Evolutionary conservation across 92 coral and sea anemone species (phyloP), one percentile per base, ranked within the genome.

Genomic region (Hydrozoanthus gracilis): DNA sequence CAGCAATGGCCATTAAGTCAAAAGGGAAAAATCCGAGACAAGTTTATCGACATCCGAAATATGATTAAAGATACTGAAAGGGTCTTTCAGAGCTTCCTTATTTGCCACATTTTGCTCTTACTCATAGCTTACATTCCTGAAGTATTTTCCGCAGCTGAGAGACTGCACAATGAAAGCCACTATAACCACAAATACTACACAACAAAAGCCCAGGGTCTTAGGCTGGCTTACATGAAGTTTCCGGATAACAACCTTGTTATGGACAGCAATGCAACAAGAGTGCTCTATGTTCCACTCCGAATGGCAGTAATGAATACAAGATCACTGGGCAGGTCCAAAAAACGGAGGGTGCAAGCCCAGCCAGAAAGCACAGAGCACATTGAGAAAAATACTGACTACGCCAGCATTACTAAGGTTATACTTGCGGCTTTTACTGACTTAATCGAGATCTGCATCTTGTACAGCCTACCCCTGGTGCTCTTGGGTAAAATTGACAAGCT

Each of bases 401-500:
- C 8, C 5, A 88, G 88, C 50, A 86, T 91, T 3, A 51, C 62
- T 15, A 93, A 68, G 79, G 85, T 93, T 8, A n/a, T 58, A 7
- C 39, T 27, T 27, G 77, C 80, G 27, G 80, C 83, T 20, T 5
- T 89, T 39, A 83, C 52, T 11, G 92, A 82, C 72, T 44, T 89
- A 51, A 84, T 91, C 52, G 92, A 92, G 79, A 75, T 92, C 71
- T n/a, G 86, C 16, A 91, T 93, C 20, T 60, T 94, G 66, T 94
- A 90, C 91, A 90, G 91, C 89, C 90, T 91, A 7, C 98, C 98
- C 0, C 51, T 94, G 46, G 74, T 90, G 8, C 77, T 90, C 52
- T 39, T 94, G 74, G 95, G 95, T 6, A 92, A 90, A 82, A 56
- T 90, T 55, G 80, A 92, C 86, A 88, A 94, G 39, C 82, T 79